Conservation (phyloP, 2,888 invertebrate species). For the Microctonus hyperodae region DNA sequence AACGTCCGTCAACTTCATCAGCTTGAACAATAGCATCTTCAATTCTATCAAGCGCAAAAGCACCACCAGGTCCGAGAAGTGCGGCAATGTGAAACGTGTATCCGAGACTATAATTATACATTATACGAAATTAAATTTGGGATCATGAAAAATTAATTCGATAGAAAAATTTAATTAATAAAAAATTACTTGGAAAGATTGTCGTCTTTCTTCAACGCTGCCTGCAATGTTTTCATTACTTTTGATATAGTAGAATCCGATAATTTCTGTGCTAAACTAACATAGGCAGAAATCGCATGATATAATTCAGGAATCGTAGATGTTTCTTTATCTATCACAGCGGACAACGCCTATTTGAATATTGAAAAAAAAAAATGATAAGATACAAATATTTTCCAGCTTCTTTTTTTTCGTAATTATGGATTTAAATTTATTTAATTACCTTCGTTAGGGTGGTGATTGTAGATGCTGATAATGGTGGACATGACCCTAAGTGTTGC, state of each 20-base stretch:
- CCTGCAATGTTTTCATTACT: conserved; percentile 76
- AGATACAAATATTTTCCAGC: no score
- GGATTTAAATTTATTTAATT: conserved; percentile 33
- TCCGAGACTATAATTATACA: conserved; percentile 70
- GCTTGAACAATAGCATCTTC: conserved; percentile 95
- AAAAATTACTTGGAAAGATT: conserved; percentile 71
- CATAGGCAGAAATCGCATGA: conserved; percentile 75
- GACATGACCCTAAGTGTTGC: conserved; percentile 68
- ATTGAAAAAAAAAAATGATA: conserved; percentile 27
- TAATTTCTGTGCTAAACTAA: conserved; percentile 72
- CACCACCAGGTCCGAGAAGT: conserved; percentile 73
- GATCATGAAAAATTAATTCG: background rate
- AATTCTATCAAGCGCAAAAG: conserved; percentile 76
- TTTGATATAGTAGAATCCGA: conserved; percentile 70
- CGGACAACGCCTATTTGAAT: conserved; percentile 60
- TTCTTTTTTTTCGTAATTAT: no score
- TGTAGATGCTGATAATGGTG: conserved; percentile 64
- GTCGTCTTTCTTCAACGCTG: conserved; percentile 85
- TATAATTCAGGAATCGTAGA: conserved; percentile 75
- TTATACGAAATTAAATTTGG: conserved; percentile 24
- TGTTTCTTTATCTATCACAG: conserved; percentile 72
- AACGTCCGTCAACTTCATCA: conserved; percentile 90
- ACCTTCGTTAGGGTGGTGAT: conserved; percentile 61
- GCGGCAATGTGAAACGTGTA: conserved; percentile 86
- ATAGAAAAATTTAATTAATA: background rate